Conservation (phyloP, 2,113 vertebrate species). For the Etheostoma spectabile region DNA sequence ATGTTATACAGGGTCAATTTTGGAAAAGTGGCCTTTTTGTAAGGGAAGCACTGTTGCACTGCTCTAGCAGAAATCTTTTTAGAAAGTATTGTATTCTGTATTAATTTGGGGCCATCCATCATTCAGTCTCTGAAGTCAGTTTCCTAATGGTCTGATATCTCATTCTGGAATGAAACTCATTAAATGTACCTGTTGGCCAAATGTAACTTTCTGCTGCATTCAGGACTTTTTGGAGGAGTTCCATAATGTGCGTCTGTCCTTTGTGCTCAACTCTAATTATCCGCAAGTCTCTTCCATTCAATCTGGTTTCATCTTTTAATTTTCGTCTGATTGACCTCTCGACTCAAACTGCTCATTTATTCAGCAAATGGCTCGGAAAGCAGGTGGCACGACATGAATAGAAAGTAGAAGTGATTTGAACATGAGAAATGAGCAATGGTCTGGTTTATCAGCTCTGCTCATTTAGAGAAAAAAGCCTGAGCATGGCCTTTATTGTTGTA, state of each 20-base stretch:
- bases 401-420: constrained; percentile 45
- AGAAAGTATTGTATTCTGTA: neutral
- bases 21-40: constrained; percentile 6
- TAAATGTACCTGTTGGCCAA: constrained; percentile 16
- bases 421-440: constrained; percentile 34
- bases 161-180: constrained; percentile 10
- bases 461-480: neutral
- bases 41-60: neutral
- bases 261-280: constrained; percentile 59
- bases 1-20: neutral
- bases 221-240: constrained; percentile 38
- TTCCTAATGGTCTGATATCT: constrained; percentile 16
- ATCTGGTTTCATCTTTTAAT: constrained; percentile 62
- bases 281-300: constrained; percentile 64
- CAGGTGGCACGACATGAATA: constrained; percentile 50
- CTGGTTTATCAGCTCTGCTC: constrained; percentile 30
- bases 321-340: constrained; percentile 69
- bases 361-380: constrained; percentile 61
- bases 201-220: constrained; percentile 23
- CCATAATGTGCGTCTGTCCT: constrained; percentile 30
- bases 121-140: constrained; percentile 16
- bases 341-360: constrained; percentile 62
- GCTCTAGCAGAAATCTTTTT: neutral
- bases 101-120: constrained; percentile 24
- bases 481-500: constrained; percentile 23